These are phyloP conservation scores for Caenorhabditis sulstoni DNA, from an alignment of 2,888 invertebrate genomes.

Conservation along the genomic window DNA sequence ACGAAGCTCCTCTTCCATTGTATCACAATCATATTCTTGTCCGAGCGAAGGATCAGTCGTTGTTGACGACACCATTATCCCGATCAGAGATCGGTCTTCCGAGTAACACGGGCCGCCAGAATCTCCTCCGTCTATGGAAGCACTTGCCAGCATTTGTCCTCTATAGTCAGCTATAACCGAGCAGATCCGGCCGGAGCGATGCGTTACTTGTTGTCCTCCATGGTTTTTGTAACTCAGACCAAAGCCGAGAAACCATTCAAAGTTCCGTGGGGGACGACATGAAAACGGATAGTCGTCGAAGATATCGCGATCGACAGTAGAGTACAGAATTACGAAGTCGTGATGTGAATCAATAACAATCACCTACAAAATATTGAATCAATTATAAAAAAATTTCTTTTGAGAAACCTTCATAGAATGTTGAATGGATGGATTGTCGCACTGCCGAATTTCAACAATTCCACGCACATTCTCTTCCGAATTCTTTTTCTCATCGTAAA, in stretches of 20 bases:
- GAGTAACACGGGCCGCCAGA: constrained; percentile 33
- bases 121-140: constrained; percentile 30
- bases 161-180: constrained; percentile 16
- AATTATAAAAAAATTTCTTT: constrained; percentile 34
- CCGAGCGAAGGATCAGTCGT: constrained; percentile 28
- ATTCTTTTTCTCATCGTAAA: constrained; percentile 25
- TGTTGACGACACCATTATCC: constrained; percentile 30
- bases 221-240: constrained; percentile 27
- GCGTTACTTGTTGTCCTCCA: constrained; percentile 25
- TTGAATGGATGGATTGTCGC: constrained; percentile 10
- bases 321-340: constrained; percentile 26
- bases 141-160: constrained; percentile 29
- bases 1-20: constrained; percentile 19
- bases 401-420: constrained; percentile 33
- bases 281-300: constrained; percentile 24
- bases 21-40: constrained; percentile 30
- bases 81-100: constrained; percentile 25
- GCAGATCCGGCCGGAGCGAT: constrained; percentile 31
- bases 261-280: constrained; percentile 9
- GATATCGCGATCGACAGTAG: constrained; percentile 14
- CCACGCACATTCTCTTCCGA: constrained; percentile 14
- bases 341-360: constrained; percentile 21
- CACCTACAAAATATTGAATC: constrained; percentile 40
- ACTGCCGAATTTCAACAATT: constrained; percentile 22
- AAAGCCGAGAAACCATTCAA: constrained; percentile 29